Evolutionary conservation across 2,113 vertebrate genomes (phyloP), one percentile per base, ranked within the genome.

Genomic region (Puma concolor): DNA sequence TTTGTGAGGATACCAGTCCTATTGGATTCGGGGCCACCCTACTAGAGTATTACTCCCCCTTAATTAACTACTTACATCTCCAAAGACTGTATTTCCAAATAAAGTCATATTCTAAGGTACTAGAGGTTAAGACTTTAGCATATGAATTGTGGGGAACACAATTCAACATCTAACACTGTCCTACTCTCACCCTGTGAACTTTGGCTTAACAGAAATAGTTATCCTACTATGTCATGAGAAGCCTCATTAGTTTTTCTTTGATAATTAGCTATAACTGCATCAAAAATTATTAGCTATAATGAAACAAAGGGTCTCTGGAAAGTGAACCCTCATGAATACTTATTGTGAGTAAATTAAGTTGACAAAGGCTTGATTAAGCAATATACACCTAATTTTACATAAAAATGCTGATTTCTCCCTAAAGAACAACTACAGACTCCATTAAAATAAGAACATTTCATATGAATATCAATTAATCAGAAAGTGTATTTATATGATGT

Each of bases 381-480:
- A 97, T 97, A 98, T 97, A 98, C 83, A 99, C 96, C 96, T 94
- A 98, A 99, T 98, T 98, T 98, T 97, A 98, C 97, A 98, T 97
- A 97, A 98, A 99, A 98, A 98, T 97, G 92, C 95, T 98, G 98
- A 98, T 86, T 92, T 98, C 54, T 95, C 97, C 98, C 98, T 77
- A 57, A 99, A 98, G 98, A 98, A 97, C 97, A 98, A 96, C 93
- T 98, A 92, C 50, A 93, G 97, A 97, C 88, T 95, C 91, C 83
- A 98, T 98, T 98, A 98, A 97, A 97, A 96, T 57, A 88, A 94
- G 67, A 97, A 97, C 95, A 29, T 96, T 98, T 93, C 86, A 64
- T 93, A 66, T 97, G 94, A 98, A 97, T 98, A 97, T 97, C 93
- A 98, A 85, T 98, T 97, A 98, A 92, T 97, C 79, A 92, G 96